A percentile compares a stretch with the other conserved stretches of the same genome.
Conservation (phyloP, 1,140 invertebrate species). For the Aphidius gifuensis region DNA sequence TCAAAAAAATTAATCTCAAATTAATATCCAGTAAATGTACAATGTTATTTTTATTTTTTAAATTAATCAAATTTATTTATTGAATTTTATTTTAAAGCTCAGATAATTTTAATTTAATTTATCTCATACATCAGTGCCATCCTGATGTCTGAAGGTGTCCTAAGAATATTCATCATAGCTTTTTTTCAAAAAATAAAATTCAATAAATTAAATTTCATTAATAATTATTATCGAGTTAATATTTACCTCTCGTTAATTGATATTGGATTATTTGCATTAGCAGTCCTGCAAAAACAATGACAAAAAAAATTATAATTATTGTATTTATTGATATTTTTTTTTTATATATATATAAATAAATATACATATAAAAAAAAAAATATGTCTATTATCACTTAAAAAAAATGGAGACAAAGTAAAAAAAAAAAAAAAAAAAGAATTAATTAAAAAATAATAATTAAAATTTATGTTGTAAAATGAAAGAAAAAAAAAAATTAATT, state of each 20-base stretch:
- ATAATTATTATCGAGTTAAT: conserved; percentile 28
- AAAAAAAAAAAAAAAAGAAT: conserved; percentile 13
- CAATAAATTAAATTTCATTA: conserved; percentile 28
- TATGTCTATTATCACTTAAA: not conserved
- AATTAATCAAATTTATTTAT: too few species aligned
- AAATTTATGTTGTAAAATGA: not conserved
- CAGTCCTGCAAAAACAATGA: conserved; percentile 51
- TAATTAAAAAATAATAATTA: not conserved
- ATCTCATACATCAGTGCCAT: too few species aligned
- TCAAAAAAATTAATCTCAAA: conserved; percentile 49
- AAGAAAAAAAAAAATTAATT: not conserved
- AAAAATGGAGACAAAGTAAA: conserved; percentile 1
- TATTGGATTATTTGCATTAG: conserved; percentile 43
- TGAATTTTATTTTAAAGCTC: not conserved
- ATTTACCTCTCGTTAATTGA: conserved; percentile 52
- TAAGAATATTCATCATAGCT: too few species aligned
- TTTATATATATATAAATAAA: not conserved
- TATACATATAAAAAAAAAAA: not conserved
- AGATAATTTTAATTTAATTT: too few species aligned
- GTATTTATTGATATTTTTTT: not conserved
- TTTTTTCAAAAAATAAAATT: conserved; percentile 12
- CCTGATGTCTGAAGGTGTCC: too few species aligned
- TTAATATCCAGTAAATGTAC: conserved; percentile 3
- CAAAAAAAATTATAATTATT: conserved; percentile 37
- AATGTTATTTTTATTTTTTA: too few species aligned